Percentiles rank a stretch among this genome's conserved stretches.
Evolutionary conservation across 92 coral and sea anemone species (phyloP).

Genomic region (Ricordea florida): DNA sequence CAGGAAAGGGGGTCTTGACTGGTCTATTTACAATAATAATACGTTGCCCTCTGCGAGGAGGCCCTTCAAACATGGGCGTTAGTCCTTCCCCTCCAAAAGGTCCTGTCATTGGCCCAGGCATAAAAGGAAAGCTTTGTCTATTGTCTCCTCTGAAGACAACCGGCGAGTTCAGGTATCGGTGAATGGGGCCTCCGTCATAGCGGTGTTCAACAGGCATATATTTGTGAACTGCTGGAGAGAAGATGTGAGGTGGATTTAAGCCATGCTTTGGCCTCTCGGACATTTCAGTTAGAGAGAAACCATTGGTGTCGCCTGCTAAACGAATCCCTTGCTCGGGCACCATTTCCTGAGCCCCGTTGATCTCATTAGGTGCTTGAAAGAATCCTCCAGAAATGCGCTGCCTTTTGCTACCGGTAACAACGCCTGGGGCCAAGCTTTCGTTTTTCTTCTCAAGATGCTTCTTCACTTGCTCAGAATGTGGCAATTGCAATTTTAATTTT

Average conservation of each 20-base stretch:
- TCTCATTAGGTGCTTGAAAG: background rate
- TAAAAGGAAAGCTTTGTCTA: background rate
- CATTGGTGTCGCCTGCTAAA: background rate
- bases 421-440: too few species aligned
- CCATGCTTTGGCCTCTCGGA: background rate
- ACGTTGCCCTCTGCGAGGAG: constrained; percentile 9
- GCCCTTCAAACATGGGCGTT: background rate
- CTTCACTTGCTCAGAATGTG: background rate
- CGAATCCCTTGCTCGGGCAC: background rate
- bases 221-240: constrained; percentile 59
- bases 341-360: background rate
- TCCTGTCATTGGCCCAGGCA: background rate
- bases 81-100: constrained; percentile 1
- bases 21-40: constrained; percentile 45
- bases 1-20: constrained; percentile 22
- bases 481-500: background rate
- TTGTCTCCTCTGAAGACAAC: constrained; percentile 44
- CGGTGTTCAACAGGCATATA: constrained; percentile 74
- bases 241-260: constrained; percentile 3
- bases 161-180: constrained; percentile 75
- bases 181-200: constrained; percentile 61
- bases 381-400: constrained; percentile 5
- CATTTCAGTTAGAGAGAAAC: constrained; percentile 7
- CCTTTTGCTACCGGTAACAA: too few species aligned
- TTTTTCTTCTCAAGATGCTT: too few species aligned